A percentile compares a stretch with the other conserved stretches of the same genome.
These are phyloP conservation scores for Octopus sinensis DNA, from an alignment of 1,140 invertebrate genomes.

Conservation along the genomic window DNA sequence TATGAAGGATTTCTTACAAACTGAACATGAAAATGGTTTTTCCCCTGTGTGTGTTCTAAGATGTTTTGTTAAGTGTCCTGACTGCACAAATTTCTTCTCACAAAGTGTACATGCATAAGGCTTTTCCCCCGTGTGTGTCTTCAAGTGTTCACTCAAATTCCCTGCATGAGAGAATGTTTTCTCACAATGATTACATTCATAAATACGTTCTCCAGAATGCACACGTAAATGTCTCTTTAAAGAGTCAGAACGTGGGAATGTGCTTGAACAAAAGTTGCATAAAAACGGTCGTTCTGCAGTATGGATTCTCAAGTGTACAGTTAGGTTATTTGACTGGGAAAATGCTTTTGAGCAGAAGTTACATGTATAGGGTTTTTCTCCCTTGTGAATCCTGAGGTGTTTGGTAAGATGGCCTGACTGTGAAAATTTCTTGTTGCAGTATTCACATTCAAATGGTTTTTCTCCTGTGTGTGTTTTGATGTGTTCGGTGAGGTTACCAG, in stretches of 20 bases:
- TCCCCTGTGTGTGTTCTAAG: constrained; percentile 53
- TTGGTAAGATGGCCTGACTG: constrained; percentile 65
- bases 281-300: constrained; percentile 14
- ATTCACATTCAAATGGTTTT: constrained; percentile 48
- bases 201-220: constrained; percentile 40
- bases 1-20: constrained; percentile 61
- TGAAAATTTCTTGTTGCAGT: constrained; percentile 49
- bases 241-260: constrained; percentile 51
- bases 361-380: constrained; percentile 65
- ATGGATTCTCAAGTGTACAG: constrained; percentile 78
- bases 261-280: constrained; percentile 23
- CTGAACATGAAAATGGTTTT: constrained; percentile 49
- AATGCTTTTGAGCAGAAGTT: constrained; percentile 78
- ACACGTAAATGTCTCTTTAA: constrained; percentile 21
- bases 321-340: constrained; percentile 82
- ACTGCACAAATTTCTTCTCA: constrained; percentile 39
- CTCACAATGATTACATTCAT: constrained; percentile 34
- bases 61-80: constrained; percentile 46
- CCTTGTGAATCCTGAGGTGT: constrained; percentile 68
- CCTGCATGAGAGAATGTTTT: constrained; percentile 34
- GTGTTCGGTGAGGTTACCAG: constrained; percentile 22
- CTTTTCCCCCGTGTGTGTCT: constrained; percentile 53
- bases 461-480: constrained; percentile 21
- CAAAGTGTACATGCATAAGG: constrained; percentile 55
- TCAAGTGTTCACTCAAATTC: constrained; percentile 45